Base-by-base conservation (phyloP, 2,113 vertebrate species). In the Cacatua alba region DNA sequence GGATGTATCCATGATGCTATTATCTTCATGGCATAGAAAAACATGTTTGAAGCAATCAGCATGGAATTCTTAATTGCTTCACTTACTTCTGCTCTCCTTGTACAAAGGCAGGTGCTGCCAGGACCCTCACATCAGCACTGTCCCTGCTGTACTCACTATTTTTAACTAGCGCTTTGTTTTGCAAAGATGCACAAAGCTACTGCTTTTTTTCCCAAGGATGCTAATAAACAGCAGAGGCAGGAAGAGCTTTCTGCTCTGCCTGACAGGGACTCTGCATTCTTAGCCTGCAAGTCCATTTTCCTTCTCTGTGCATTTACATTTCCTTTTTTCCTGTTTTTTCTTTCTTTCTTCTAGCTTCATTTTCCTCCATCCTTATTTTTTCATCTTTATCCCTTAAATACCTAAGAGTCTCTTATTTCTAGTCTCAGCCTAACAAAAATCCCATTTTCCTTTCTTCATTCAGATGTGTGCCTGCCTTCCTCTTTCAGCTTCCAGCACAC, bases 31-130 rank as follows among this genome's bases (percentile, higher is more conserved):
- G 98, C 98, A 78, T 93, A 97, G 98, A 97, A 98, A 98, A 99
- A 98, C 98, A 97, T 96, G 98, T 98, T 98, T 97, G 98, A 98
- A 99, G 98, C 99, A 98, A 98, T 99, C 98, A 98, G 98, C 98
- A 97, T 98, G 98, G 98, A 99, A 98, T 99, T 98, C 97, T 98
- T 99, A 99, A 99, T 99, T 99, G 99, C 99, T 98, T 97, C 98
- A 89, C 98, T 98, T 98, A 97, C 98, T 98, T 97, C 96, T 97
- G 97, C 97, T 95, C 98, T 95, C 97, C 98, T 98, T 98, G 25
- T 96, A 93, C 82, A 59, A 96, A 88, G 25, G 95, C 95, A 76
- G 62, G 98, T 94, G 98, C 98, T 97, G 96, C 98, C 97, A 98
- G 98, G 98, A 98, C 98, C 97, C 94, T 96, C 89, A 7, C 94